phyloP scores from a whole-genome alignment of 2,888 invertebrate species.

The Nemotelus nigrinus region DNA sequence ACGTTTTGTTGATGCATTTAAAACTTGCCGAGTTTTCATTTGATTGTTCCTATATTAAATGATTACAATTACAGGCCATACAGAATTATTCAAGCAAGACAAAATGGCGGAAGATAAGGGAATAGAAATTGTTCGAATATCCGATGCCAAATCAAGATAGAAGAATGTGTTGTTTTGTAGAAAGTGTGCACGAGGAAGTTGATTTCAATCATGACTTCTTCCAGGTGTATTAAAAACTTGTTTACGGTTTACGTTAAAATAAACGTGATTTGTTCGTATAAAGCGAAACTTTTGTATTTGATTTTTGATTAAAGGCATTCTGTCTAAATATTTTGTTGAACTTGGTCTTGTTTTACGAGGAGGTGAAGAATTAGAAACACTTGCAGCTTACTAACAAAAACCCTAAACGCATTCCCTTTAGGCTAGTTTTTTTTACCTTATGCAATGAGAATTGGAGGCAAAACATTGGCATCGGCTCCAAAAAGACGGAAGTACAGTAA shows the following conservation, averaged over 20 bases:
- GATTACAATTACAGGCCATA: neutral
- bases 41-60: neutral
- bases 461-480: too few species aligned
- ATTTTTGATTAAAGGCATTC: neutral
- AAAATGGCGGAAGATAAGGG: neutral
- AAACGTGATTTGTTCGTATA: neutral
- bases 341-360: neutral
- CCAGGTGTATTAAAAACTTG: too few species aligned
- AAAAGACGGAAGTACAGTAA: too few species aligned
- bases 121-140: conserved; percentile 6
- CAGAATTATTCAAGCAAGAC: neutral
- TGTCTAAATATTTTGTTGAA: neutral
- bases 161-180: neutral
- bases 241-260: neutral
- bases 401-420: too few species aligned
- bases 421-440: too few species aligned
- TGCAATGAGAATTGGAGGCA: too few species aligned
- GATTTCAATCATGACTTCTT: too few species aligned
- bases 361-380: too few species aligned
- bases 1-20: neutral
- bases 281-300: neutral
- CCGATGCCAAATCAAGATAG: neutral
- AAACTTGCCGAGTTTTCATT: neutral
- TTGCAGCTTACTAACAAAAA: too few species aligned
- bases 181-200: too few species aligned